Conservation (phyloP, 2,113 vertebrate species). For the Oxyura jamaicensis region DNA sequence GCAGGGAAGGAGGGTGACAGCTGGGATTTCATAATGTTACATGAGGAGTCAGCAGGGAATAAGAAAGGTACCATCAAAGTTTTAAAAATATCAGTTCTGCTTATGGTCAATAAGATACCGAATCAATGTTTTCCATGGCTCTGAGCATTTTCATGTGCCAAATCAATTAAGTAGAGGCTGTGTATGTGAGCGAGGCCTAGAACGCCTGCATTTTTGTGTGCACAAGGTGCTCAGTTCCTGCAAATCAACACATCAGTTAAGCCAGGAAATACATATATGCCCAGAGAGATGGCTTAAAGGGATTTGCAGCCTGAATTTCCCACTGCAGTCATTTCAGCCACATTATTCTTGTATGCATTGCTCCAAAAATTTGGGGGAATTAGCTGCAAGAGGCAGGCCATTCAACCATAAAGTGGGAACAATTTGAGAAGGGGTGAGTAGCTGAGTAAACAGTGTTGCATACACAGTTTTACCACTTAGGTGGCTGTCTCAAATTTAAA, state of each 20-base stretch:
- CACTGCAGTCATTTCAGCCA: not conserved
- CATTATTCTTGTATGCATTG: not conserved
- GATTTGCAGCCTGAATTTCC: not conserved
- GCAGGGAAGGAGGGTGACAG: fast-evolving
- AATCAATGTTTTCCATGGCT: not conserved
- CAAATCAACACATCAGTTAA: not conserved
- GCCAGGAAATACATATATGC: not conserved
- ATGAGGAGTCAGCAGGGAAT: not conserved
- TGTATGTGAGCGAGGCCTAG: fast-evolving
- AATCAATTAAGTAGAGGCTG: not conserved
- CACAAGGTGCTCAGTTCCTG: not conserved
- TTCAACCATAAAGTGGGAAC: not conserved
- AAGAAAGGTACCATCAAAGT: not conserved
- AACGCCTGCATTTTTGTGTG: not conserved
- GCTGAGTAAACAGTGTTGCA: not conserved
- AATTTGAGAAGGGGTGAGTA: not conserved
- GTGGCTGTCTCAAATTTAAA: not conserved
- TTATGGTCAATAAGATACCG: not conserved
- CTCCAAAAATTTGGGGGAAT: not conserved
- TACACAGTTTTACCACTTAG: not conserved
- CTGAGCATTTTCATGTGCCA: not conserved
- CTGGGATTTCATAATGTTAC: not conserved
- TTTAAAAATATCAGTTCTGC: not conserved
- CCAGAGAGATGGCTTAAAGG: not conserved
- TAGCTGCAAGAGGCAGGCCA: not conserved